Base-by-base conservation (phyloP, 2,797 vertebrate genomes). In the Xyrichtys novacula region DNA sequence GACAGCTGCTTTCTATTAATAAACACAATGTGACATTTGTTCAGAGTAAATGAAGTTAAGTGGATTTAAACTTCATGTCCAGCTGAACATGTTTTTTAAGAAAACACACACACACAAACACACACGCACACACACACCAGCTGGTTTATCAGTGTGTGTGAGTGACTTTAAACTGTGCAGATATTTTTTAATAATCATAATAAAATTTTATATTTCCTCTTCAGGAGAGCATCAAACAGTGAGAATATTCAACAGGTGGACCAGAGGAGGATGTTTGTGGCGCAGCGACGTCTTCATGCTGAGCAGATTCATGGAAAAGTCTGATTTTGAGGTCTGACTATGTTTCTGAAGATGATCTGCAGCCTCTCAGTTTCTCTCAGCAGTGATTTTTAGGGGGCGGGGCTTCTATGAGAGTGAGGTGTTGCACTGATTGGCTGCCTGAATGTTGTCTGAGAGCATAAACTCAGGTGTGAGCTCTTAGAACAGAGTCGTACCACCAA, bases 191-290 rank as follows among this genome's bases (percentile, higher is more conserved):
- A 38, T 31, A 52, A 26, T 48, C 28, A 29, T 5, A 11, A n/a
- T 46, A 16, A 47, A 46, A 28, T 22, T 22, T 26, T 15, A 39
- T 20, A 23, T 39, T 52, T 58, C 26, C 19, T 58, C 52, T 36
- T 10, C 55, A 60, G 42, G 43, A 56, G 36, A 61, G 39, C 17
- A 36, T 50, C 52, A 40, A 53, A 64, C 53, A n/a, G 31, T 56
- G 43, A 58, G 25, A 23, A 46, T 26, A 29, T 58, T 57, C n/a
- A 34, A 50, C 6, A 50, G 23, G 3, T 2, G 0, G 17, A 20
- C 20, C 28, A 17, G 2, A 1, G 19, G 19, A 10, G 1, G 11
- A 40, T 9, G 3, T 40, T 9, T 9, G 7, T 10, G 11, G 31
- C 2, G 14, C 32, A 12, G 32, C 3, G 32, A 34, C 32, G 4